Evolutionary conservation across 2,113 vertebrate genomes (phyloP).

Genomic region (Cochlearius cochlearius): DNA sequence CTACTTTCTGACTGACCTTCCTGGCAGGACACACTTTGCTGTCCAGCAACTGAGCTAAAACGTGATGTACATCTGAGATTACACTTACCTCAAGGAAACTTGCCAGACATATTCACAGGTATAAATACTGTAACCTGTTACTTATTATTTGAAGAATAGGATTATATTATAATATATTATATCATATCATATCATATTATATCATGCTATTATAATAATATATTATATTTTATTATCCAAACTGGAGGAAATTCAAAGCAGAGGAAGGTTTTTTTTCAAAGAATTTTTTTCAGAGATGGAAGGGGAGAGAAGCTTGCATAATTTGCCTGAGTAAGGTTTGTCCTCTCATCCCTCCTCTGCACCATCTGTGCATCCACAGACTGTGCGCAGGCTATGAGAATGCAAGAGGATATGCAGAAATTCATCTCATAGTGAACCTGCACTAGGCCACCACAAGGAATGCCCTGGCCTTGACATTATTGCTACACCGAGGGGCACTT

Average conservation of each 20-base stretch:
- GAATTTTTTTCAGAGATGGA: neutral
- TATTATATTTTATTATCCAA: neutral
- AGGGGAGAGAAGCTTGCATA: neutral
- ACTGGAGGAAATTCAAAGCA: neutral
- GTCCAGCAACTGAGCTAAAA: neutral
- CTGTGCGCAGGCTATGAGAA: neutral
- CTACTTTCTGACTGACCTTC: neutral
- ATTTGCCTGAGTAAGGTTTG: neutral
- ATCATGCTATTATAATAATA: too few species aligned
- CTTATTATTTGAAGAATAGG: neutral
- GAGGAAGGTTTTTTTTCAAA: neutral
- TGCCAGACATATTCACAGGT: neutral
- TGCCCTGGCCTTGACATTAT: neutral
- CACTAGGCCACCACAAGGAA: neutral
- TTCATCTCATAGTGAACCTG: neutral
- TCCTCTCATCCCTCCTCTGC: neutral
- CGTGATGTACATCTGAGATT: neutral
- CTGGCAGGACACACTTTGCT: neutral
- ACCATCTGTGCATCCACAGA: neutral
- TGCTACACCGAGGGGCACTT: neutral
- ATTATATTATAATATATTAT: neutral
- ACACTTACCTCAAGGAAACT: neutral
- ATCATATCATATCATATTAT: neutral
- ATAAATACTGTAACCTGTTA: neutral
- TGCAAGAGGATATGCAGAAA: neutral